These are phyloP conservation scores for Micrasema longulum DNA, from an alignment of 1,140 invertebrate species.

Conservation along the genomic window DNA sequence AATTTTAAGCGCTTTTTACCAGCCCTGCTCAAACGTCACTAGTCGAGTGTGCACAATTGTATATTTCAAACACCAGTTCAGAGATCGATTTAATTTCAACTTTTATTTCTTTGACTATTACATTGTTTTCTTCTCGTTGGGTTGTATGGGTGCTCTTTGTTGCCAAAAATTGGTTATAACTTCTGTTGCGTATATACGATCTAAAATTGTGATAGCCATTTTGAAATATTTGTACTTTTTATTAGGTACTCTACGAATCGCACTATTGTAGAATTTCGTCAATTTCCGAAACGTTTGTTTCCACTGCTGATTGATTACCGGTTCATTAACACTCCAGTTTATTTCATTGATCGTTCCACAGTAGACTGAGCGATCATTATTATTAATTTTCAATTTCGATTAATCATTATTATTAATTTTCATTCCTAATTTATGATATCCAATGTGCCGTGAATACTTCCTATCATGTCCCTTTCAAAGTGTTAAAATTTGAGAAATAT, in stretches of 20 bases:
- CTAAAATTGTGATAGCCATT: background rate
- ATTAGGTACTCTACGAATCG: no score
- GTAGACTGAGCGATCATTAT: background rate
- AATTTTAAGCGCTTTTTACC: no score
- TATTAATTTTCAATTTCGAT: no score
- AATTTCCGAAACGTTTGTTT: background rate
- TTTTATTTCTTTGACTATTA: slow-evolving; percentile 40
- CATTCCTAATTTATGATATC: no score
- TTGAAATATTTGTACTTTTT: background rate
- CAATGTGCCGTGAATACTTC: no score
- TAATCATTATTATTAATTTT: no score
- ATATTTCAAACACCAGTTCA: slow-evolving; percentile 21
- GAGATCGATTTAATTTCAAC: slow-evolving; percentile 39
- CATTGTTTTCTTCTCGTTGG: slow-evolving; percentile 30
- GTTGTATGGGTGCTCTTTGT: slow-evolving; percentile 3
- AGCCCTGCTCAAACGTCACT: slow-evolving; percentile 3
- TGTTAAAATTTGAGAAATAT: no score
- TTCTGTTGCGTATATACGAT: background rate
- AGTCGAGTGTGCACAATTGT: slow-evolving; percentile 16
- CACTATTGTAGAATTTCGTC: background rate
- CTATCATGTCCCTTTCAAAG: no score
- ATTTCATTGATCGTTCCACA: background rate
- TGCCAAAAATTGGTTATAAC: no score
- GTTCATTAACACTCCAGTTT: slow-evolving; percentile 13
- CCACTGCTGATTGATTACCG: background rate